Percentiles rank a stretch among this genome's conserved stretches.
These are phyloP conservation scores for Archips xylosteana DNA, from an alignment of 2,888 invertebrate species.

Conservation along the genomic window DNA sequence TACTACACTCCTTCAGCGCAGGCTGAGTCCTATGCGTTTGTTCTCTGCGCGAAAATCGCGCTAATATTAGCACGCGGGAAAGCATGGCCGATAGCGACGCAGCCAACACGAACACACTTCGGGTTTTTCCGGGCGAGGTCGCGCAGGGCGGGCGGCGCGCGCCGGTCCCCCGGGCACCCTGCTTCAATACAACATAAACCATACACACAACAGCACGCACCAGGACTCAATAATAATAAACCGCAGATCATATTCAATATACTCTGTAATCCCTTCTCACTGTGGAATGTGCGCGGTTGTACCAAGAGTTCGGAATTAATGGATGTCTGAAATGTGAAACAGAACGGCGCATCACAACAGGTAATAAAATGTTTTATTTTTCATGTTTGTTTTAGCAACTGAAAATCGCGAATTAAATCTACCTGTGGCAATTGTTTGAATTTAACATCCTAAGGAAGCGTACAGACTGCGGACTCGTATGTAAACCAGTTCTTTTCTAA, in stretches of 20 bases:
- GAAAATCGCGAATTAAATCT: slow-evolving; percentile 5
- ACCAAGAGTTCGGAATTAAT: not conserved
- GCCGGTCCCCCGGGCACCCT: slow-evolving; percentile 60
- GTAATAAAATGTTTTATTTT: slow-evolving; percentile 41
- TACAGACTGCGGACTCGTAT: not conserved
- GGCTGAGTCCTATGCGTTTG: slow-evolving; percentile 58
- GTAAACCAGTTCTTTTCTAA: slow-evolving; percentile 5
- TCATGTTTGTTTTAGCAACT: slow-evolving; percentile 32
- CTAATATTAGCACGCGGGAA: slow-evolving; percentile 70
- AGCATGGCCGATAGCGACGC: slow-evolving; percentile 50
- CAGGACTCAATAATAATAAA: slow-evolving; percentile 36
- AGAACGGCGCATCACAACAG: slow-evolving; percentile 44
- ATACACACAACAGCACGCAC: slow-evolving; percentile 55
- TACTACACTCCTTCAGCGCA: slow-evolving; percentile 51
- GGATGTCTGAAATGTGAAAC: slow-evolving; percentile 44
- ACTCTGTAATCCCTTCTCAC: not conserved
- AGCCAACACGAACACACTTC: slow-evolving; percentile 49
- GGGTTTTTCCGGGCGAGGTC: slow-evolving; percentile 65
- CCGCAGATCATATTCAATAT: slow-evolving; percentile 16
- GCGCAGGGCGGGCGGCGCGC: slow-evolving; percentile 82
- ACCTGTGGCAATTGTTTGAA: slow-evolving; percentile 10
- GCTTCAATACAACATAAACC: slow-evolving; percentile 55
- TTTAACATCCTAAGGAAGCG: not conserved
- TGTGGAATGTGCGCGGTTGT: slow-evolving; percentile 19
- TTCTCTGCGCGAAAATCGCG: slow-evolving; percentile 58